Percentiles rank a stretch among this genome's conserved stretches.
Conservation (phyloP, 2,888 invertebrate species). For the Phlogophora meticulosa region DNA sequence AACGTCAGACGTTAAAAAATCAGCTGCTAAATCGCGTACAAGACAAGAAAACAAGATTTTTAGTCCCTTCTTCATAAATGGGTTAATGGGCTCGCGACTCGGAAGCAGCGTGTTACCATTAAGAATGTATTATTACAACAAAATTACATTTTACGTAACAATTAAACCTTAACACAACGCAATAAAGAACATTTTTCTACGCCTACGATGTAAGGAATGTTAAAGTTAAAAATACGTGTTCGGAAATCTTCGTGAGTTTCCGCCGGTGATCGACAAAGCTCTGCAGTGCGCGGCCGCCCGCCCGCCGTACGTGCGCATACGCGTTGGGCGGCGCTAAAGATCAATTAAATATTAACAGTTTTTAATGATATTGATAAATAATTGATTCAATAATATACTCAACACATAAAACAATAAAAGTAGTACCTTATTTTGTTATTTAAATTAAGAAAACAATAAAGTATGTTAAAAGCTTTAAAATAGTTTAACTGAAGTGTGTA, state of each 20-base stretch:
- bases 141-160: conserved; percentile 54
- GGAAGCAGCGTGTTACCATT: conserved; percentile 78
- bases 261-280: conserved; percentile 71
- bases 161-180: conserved; percentile 54
- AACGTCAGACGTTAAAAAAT: conserved; percentile 45
- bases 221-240: conserved; percentile 86
- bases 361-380: conserved; percentile 38
- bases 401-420: conserved; percentile 24
- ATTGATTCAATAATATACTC: conserved; percentile 33
- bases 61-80: conserved; percentile 80
- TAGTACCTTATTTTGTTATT: conserved; percentile 28
- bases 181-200: conserved; percentile 62
- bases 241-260: conserved; percentile 81
- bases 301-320: conserved; percentile 82
- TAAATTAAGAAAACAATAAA: conserved; percentile 14
- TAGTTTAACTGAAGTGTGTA: conserved; percentile 54
- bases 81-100: conserved; percentile 85
- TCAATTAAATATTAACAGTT: conserved; percentile 56
- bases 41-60: conserved; percentile 74
- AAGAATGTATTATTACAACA: conserved; percentile 75
- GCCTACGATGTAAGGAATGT: conserved; percentile 70
- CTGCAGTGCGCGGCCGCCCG: conserved; percentile 84
- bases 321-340: conserved; percentile 80
- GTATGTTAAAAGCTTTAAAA: conserved; percentile 65
- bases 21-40: conserved; percentile 59